Evolutionary conservation across 1,140 invertebrate species (phyloP).

Genomic region (Vollenhovia emeryi): DNA sequence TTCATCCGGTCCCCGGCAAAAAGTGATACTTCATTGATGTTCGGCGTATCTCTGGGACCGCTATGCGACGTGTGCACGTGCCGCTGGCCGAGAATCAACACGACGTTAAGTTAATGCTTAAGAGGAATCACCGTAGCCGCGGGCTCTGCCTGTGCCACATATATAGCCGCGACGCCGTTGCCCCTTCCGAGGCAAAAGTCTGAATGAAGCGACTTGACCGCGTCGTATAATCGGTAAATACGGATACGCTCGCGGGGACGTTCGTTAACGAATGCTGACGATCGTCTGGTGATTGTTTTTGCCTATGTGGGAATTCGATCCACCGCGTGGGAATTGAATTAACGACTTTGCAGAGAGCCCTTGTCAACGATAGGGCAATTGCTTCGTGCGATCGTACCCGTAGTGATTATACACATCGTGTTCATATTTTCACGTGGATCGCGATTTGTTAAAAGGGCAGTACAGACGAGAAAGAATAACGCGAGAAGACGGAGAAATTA

Average conservation of each 20-base stretch:
- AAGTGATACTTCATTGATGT: constrained; percentile 58
- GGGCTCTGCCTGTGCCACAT: constrained; percentile 59
- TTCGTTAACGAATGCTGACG: constrained; percentile 21
- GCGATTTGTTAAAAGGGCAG: neutral
- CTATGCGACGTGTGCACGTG: constrained; percentile 64
- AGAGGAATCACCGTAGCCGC: constrained; percentile 67
- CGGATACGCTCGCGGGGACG: constrained; percentile 11
- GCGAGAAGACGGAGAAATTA: too few relatives aligned
- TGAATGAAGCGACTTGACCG: constrained; percentile 48
- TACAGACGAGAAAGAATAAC: neutral
- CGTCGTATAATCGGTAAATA: constrained; percentile 14
- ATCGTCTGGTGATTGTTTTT: neutral
- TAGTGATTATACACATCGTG: neutral
- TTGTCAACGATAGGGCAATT: neutral
- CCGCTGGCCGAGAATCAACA: constrained; percentile 62
- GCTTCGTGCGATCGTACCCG: too few relatives aligned
- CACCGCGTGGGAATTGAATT: constrained; percentile 1
- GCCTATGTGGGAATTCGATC: neutral
- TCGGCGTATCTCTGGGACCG: constrained; percentile 46
- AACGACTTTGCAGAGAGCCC: neutral
- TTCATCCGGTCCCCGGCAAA: constrained; percentile 16
- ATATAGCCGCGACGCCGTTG: constrained; percentile 35
- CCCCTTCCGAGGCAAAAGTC: constrained; percentile 46
- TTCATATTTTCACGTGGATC: neutral
- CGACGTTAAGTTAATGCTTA: constrained; percentile 65